These are phyloP conservation scores for Paralvinella palmiformis DNA, from an alignment of 1,140 invertebrate genomes.

Conservation along the genomic window DNA sequence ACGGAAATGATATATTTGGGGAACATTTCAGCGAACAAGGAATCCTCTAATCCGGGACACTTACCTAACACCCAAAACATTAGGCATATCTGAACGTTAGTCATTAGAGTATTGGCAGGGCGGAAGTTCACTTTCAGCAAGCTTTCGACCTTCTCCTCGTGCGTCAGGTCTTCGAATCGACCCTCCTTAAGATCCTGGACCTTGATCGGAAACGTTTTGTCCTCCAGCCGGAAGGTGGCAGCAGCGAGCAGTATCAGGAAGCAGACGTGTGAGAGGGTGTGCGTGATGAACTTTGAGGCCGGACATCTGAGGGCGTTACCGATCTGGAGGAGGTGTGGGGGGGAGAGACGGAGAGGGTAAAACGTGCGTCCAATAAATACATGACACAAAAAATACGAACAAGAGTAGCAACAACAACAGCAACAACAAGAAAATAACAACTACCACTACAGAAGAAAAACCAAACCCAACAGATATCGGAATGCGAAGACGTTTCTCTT, in stretches of 20 bases:
- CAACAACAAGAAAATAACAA: not conserved
- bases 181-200: slow-evolving; percentile 31
- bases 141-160: slow-evolving; percentile 42
- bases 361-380: slow-evolving; percentile 1
- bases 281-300: slow-evolving; percentile 43
- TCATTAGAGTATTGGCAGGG: slow-evolving; percentile 45
- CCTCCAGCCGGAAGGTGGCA: slow-evolving; percentile 47
- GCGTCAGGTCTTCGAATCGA: slow-evolving; percentile 29
- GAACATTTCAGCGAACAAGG: too few relatives aligned
- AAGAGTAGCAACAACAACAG: not conserved
- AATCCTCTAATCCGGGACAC: not conserved
- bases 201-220: slow-evolving; percentile 35
- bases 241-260: slow-evolving; percentile 47
- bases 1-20: too few relatives aligned
- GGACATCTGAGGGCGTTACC: slow-evolving; percentile 39
- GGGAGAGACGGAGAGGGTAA: too few relatives aligned
- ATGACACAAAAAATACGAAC: not conserved
- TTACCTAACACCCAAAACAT: slow-evolving; percentile 50
- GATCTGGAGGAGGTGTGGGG: slow-evolving; percentile 36
- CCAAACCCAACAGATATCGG: not conserved
- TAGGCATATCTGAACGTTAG: slow-evolving; percentile 49
- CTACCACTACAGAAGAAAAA: not conserved
- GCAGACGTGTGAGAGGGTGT: slow-evolving; percentile 46
- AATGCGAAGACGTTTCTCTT: too few relatives aligned
- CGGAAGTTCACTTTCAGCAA: slow-evolving; percentile 43